These are phyloP conservation scores for Megaustenia siamemsis DNA, from an alignment of 2,888 invertebrate species.

Conservation along the genomic window DNA sequence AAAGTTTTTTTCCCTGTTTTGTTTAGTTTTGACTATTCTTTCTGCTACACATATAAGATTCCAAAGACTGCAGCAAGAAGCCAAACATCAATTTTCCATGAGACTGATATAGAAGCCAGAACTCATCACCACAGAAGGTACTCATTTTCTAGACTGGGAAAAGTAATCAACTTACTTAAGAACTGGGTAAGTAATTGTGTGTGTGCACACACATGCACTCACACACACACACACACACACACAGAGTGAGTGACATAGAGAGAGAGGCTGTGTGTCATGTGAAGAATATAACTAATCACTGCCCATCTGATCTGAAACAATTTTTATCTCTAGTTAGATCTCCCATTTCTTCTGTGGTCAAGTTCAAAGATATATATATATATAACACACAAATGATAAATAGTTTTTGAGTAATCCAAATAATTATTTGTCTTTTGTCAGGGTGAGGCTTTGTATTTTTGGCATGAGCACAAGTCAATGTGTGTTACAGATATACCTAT, in stretches of 20 bases:
- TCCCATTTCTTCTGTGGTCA: too few species aligned
- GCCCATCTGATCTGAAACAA: too few species aligned
- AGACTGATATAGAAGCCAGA: conserved; percentile 24
- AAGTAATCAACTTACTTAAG: conserved; percentile 52
- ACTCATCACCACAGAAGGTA: conserved; percentile 16
- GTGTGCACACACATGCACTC: too few species aligned
- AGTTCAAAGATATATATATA: too few species aligned
- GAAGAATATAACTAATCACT: too few species aligned
- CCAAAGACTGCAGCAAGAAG: conserved; percentile 12
- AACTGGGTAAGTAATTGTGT: conserved; percentile 43
- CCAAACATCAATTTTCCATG: conserved; percentile 33
- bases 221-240: too few species aligned
- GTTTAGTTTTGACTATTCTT: not conserved
- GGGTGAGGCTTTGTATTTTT: conserved; percentile 63
- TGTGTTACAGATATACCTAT: conserved; percentile 60
- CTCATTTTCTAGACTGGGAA: conserved; percentile 50
- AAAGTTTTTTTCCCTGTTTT: too few species aligned
- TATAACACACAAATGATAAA: too few species aligned
- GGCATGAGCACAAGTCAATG: conserved; percentile 54
- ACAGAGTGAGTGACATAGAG: too few species aligned
- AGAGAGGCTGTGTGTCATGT: too few species aligned
- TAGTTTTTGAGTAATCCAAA: too few species aligned
- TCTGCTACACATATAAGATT: not conserved
- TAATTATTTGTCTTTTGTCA: conserved; percentile 52
- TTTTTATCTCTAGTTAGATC: too few species aligned